Base-by-base conservation (phyloP, 2,888 invertebrate genomes). In the Lampropteryx suffumata region DNA sequence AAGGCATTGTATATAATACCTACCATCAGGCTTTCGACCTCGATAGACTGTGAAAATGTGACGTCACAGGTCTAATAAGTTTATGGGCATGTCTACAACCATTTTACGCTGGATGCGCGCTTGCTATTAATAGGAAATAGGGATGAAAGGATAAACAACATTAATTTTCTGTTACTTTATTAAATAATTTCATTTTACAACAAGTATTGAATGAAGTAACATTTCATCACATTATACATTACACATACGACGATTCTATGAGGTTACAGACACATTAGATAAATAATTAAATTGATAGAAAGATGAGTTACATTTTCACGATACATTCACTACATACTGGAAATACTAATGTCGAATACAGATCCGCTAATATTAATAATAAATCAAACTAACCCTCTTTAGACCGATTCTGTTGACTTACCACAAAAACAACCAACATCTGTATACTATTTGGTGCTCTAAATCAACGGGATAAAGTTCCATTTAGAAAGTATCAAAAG, bases 171-270 rank as follows among this genome's bases (percentile, higher is more conserved):
- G 83, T 87, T 88, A 88, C 85, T 89, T 89, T 89, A 88, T 89
- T 89, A 84, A 79, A 87, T 85, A 82, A 85, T 84, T 85, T 84
- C 76, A 87, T 83, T 87, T 84, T 87, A 88, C 86, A 89, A 88
- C 87, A 88, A 82, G 77, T 84, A 83, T 80, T 76, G 80, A 84
- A 88, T 82, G 84, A 80, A 82, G 84, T 84, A 84, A 87, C 84
- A 73, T 83, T 76, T 79, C 78, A 84, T 87, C 82, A 84, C 82
- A 76, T 80, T 78, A 80, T 84, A 84, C 76, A 79, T 76, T 82
- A 86, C 76, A 79, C 69, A 73, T 69, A 74, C 78, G 67, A 76
- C 63, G 17, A 77, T 73, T 70, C 76, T 64, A 79, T 79, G 68
- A 69, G 85, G 74, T 82, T 87, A 88, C 76, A 89, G 85, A 88